Evolutionary conservation across 2,888 invertebrate species (phyloP), one percentile per base, ranked within the genome.

Genomic region (Malthinus seriepunctatus): DNA sequence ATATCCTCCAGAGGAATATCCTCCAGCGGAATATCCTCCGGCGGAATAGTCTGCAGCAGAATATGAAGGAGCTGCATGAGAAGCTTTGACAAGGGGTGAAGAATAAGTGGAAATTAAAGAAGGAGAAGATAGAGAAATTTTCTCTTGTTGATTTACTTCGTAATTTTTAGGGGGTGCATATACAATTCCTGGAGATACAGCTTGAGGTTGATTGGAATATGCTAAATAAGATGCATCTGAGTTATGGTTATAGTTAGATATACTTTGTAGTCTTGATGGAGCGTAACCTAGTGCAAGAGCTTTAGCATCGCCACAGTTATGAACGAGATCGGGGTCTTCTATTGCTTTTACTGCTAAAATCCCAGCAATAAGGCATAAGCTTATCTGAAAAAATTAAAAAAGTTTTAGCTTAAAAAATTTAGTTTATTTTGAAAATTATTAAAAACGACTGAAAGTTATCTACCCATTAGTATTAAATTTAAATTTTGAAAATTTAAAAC

Each of bases 241-340:
- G 12, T 31, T 46, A 23, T 23, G 46, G 10, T 23, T 31, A 6
- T 32, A 23, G 11, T 31, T 46, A 10, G 46, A 32, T 8, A 31
- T 31, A 11, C 35, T 51, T 12, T 62, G 49, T 9, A 47, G 54
- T 37, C 33, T 52, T 9, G 60, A 58, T 32, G 69, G 62, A 10
- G 67, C 33, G 11, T 68, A 51, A 8, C 71, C 71, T 38, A 71
- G 53, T 8, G 71, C 71, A 45, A 71, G 47, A 2, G 70, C 71
- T 63, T 64, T 69, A 8, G 70, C 69, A 56, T 71, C 70, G 14
- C 71, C 71, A 51, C 70, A 65, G 56, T 70, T 62, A n/a, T 63
- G 63, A 8, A 70, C 60, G 39, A 71, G 45, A 45, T 71, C 71
- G 1, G 71, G 70, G 51, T 71, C 71, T 66, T 71, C 71, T 11